Percentiles rank a stretch among this genome's conserved stretches.
Conservation (phyloP, 2,113 vertebrate genomes). For the Hemichromis elongatus region DNA sequence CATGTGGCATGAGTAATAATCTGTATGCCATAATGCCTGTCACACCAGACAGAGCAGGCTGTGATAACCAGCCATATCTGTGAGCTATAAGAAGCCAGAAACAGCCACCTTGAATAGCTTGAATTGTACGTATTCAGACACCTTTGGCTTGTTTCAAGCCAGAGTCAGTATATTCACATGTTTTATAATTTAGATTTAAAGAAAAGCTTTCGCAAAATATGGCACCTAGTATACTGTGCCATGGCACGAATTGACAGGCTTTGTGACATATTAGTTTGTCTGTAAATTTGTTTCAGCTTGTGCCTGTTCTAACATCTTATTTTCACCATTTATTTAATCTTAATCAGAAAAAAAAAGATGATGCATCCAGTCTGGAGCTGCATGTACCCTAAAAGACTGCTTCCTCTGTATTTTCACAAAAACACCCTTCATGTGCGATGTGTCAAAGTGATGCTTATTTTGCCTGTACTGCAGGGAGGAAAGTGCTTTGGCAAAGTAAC, state of each 20-base stretch:
- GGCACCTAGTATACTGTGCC: neutral
- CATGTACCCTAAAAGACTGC: neutral
- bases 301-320: neutral
- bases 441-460: constrained; percentile 13
- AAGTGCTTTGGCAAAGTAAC: constrained; percentile 9
- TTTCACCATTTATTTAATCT: neutral
- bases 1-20: constrained; percentile 23
- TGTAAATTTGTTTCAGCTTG: neutral
- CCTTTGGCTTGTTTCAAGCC: neutral
- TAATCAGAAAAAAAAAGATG: neutral
- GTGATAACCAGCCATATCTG: constrained; percentile 3
- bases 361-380: neutral
- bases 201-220: neutral
- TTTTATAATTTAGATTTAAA: neutral
- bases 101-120: neutral
- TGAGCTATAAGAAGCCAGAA: constrained; percentile 3
- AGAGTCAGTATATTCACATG: neutral
- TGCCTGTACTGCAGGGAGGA: neutral
- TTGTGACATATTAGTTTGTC: neutral
- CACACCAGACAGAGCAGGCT: neutral
- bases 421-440: neutral
- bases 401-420: neutral
- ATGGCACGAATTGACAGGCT: neutral
- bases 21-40: constrained; percentile 31
- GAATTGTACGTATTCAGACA: constrained; percentile 7